phyloP scores from a whole-genome alignment of 1,140 invertebrate species.

The Rhyzopertha dominica region DNA sequence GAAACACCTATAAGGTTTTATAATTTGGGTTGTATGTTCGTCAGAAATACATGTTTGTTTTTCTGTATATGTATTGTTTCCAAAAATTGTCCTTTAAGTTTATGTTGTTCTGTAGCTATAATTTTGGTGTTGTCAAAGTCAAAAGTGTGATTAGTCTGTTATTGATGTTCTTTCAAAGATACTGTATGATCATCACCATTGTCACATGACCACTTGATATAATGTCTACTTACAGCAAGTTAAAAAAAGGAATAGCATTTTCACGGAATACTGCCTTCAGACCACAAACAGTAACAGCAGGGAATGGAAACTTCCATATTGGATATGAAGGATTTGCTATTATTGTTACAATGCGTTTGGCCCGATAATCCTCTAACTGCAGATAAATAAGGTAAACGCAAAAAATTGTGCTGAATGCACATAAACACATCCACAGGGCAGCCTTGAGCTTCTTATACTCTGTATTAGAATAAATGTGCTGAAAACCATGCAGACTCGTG shows the following conservation, averaged over 20 bases:
- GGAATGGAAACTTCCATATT: constrained; percentile 50
- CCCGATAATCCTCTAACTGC: constrained; percentile 12
- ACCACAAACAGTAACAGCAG: constrained; percentile 52
- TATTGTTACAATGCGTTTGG: constrained; percentile 33
- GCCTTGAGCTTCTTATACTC: constrained; percentile 12
- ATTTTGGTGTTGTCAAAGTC: no score
- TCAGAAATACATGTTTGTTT: no score
- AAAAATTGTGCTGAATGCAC: constrained; percentile 9
- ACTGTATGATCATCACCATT: background rate
- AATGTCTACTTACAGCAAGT: constrained; percentile 37
- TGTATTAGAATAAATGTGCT: constrained; percentile 13
- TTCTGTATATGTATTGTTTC: no score
- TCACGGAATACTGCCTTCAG: constrained; percentile 50
- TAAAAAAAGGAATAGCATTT: constrained; percentile 30
- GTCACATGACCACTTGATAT: no score
- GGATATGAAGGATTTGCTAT: constrained; percentile 49
- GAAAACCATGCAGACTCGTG: constrained; percentile 16
- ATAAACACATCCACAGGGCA: constrained; percentile 10
- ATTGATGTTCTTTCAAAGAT: constrained; percentile 9
- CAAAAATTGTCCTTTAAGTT: no score
- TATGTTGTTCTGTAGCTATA: no score
- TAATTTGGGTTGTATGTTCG: no score
- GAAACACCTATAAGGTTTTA: no score
- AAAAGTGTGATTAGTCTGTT: no score
- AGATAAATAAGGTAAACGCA: constrained; percentile 12